Evolutionary conservation across 2,113 vertebrate genomes (phyloP).

Genomic region (Alexandromys fortis): DNA sequence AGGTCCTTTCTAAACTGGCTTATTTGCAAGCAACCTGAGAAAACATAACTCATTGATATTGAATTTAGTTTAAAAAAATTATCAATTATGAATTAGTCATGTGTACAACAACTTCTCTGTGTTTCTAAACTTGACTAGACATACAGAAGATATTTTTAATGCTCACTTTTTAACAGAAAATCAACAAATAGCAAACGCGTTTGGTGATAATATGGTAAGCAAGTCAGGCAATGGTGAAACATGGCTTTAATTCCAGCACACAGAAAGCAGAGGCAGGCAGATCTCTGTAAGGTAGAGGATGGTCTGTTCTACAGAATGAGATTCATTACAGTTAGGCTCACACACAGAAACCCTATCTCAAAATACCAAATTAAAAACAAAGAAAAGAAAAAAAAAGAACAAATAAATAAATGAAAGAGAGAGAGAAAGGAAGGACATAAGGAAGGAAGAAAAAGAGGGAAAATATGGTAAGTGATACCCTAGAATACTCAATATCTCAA

Average conservation of each 20-base stretch:
- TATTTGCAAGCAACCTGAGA: background rate
- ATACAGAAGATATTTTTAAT: background rate
- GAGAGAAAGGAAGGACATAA: too few species aligned
- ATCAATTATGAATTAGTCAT: background rate
- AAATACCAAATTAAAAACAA: background rate
- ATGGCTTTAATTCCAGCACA: background rate
- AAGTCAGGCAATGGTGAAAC: background rate
- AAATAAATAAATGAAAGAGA: too few species aligned
- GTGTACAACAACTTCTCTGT: background rate
- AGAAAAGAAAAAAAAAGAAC: too few species aligned
- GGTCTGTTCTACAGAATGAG: background rate
- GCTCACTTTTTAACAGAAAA: background rate
- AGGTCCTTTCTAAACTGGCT: background rate
- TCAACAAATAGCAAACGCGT: background rate
- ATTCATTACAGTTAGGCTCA: background rate
- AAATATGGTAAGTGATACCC: background rate
- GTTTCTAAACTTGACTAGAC: background rate
- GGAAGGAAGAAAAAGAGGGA: background rate
- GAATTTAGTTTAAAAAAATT: slow-evolving; percentile 8
- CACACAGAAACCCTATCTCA: background rate
- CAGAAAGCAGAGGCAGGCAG: background rate
- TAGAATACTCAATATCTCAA: background rate
- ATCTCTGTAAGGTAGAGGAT: background rate
- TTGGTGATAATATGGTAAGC: background rate
- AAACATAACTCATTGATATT: background rate